Percentiles rank a stretch among this genome's conserved stretches.
phyloP scores from a whole-genome alignment of 2,797 vertebrate genomes.

The Falco cherrug region DNA sequence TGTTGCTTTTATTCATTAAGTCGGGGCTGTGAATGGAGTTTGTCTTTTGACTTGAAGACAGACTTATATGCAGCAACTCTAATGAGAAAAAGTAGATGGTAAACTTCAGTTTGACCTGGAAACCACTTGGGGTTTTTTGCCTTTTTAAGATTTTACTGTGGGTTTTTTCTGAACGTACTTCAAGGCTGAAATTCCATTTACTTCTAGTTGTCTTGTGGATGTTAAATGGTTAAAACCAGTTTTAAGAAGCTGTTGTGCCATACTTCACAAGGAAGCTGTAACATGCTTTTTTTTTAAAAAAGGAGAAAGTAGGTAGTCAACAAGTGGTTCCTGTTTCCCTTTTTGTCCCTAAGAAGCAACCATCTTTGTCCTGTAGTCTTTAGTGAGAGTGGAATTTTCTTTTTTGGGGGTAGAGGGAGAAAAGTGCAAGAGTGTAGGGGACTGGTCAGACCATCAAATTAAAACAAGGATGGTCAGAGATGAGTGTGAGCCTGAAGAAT shows the following conservation, averaged over 20 bases:
- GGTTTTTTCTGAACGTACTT: not conserved
- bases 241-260: not conserved
- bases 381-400: not conserved
- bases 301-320: not conserved
- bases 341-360: not conserved
- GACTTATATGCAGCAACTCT: not conserved
- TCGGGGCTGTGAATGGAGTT: not conserved
- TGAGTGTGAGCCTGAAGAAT: not conserved
- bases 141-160: not conserved
- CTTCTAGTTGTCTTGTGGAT: not conserved
- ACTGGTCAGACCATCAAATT: not conserved
- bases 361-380: not conserved
- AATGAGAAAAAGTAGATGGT: not conserved
- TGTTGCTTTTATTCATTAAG: not conserved
- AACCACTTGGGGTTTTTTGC: not conserved
- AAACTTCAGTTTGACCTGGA: not conserved
- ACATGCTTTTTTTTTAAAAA: not conserved
- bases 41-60: not conserved
- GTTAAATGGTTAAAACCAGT: not conserved
- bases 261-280: not conserved
- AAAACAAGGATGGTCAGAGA: not conserved
- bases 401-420: rapidly evolving
- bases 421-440: not conserved
- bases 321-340: not conserved
- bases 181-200: not conserved